A percentile compares a stretch with the other conserved stretches of the same genome.
These are phyloP conservation scores for Piaya cayana DNA, from an alignment of 2,113 vertebrate species.

Conservation along the genomic window DNA sequence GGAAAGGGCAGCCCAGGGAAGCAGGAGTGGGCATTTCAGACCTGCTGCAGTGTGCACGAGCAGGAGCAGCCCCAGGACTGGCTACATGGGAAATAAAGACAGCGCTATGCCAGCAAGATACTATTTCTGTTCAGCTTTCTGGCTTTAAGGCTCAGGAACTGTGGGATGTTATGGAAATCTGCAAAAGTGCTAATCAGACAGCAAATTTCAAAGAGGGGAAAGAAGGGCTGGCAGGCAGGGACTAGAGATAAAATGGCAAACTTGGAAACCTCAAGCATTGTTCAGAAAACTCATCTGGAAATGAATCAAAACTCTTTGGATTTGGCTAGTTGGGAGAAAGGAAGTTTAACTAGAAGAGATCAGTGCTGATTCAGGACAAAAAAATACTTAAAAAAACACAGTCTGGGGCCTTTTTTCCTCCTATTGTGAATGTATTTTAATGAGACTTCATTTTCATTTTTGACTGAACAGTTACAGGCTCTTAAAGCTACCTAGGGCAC, in stretches of 20 bases:
- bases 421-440: constrained; percentile 66
- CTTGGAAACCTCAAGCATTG: constrained; percentile 62
- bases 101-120: fast-evolving
- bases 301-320: constrained; percentile 47
- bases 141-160: constrained; percentile 28
- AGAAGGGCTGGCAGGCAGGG: constrained; percentile 21
- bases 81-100: neutral
- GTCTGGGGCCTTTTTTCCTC: constrained; percentile 56
- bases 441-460: constrained; percentile 59
- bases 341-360: constrained; percentile 54
- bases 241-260: constrained; percentile 54
- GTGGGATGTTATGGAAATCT: constrained; percentile 34
- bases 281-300: constrained; percentile 63
- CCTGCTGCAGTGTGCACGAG: fast-evolving
- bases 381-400: constrained; percentile 52
- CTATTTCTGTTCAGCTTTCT: neutral
- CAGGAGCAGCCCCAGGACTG: neutral
- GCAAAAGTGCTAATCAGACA: constrained; percentile 54
- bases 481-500: constrained; percentile 46
- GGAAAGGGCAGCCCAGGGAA: neutral
- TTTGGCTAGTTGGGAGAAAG: constrained; percentile 32
- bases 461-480: constrained; percentile 14
- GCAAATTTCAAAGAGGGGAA: constrained; percentile 46
- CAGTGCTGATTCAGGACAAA: constrained; percentile 66
- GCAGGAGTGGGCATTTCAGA: too few relatives aligned